Percentiles rank a stretch among this genome's conserved stretches.
These are phyloP conservation scores for Atherix ibis DNA, from an alignment of 2,888 invertebrate genomes.

Conservation along the genomic window DNA sequence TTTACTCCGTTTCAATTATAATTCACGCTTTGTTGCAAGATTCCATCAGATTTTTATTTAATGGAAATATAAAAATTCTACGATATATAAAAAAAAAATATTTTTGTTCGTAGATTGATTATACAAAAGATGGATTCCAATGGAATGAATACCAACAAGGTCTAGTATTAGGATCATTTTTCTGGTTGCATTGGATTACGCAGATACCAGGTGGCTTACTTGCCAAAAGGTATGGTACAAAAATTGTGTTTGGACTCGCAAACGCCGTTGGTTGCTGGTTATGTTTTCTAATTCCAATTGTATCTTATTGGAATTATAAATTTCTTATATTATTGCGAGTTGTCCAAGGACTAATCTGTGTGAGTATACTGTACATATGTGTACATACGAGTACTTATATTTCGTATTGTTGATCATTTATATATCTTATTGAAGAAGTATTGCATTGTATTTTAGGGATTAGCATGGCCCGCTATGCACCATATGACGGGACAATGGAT, in stretches of 20 bases:
- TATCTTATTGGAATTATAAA: conserved; percentile 39
- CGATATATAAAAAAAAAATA: too few relatives aligned
- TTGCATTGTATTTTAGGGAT: conserved; percentile 33
- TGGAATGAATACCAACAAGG: conserved; percentile 54
- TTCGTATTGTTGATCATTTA: background rate
- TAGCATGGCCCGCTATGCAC: conserved; percentile 64
- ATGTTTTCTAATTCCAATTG: conserved; percentile 49
- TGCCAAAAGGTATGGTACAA: conserved; percentile 53
- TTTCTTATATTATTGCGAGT: conserved; percentile 43
- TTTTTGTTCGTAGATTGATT: conserved; percentile 23
- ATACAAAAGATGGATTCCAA: conserved; percentile 29
- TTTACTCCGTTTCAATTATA: too few relatives aligned
- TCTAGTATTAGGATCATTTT: conserved; percentile 48
- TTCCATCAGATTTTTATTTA: too few relatives aligned
- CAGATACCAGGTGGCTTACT: conserved; percentile 58
- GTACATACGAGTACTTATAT: background rate
- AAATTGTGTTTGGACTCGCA: conserved; percentile 49
- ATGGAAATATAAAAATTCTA: too few relatives aligned
- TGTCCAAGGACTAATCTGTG: conserved; percentile 52
- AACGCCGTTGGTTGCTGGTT: conserved; percentile 46
- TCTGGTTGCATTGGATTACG: conserved; percentile 54
- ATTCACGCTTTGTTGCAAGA: too few relatives aligned
- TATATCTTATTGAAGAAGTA: background rate
- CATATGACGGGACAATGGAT: conserved; percentile 67
- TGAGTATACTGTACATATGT: conserved; percentile 28